These are phyloP conservation scores for Enteromius unitaeniatus DNA, from an alignment of 2,797 vertebrate species.

Conservation along the genomic window DNA sequence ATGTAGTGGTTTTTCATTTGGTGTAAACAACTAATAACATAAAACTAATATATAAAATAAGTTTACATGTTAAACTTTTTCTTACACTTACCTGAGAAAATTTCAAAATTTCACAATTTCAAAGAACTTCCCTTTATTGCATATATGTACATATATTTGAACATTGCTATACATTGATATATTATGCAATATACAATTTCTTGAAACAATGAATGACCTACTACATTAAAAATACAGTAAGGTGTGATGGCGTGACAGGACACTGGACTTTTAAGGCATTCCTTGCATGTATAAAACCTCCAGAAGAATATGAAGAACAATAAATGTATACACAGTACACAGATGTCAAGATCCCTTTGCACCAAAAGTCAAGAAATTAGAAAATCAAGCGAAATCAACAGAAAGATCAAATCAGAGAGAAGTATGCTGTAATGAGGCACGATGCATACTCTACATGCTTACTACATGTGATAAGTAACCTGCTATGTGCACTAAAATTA, in stretches of 20 bases:
- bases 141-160: conserved; percentile 16
- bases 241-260: background rate
- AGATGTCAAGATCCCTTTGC: background rate
- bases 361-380: background rate
- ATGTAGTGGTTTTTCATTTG: background rate
- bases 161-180: conserved; percentile 22
- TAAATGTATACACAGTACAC: conserved; percentile 42
- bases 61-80: background rate
- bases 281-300: background rate
- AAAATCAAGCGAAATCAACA: background rate
- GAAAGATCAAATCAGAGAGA: background rate
- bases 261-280: conserved; percentile 23
- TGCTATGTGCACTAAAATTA: background rate
- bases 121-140: conserved; percentile 46
- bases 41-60: background rate
- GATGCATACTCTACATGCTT: background rate
- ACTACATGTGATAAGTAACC: background rate
- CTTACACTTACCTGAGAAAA: background rate
- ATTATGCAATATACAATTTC: background rate
- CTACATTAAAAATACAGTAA: background rate
- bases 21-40: background rate
- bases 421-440: background rate
- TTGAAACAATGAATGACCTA: conserved; percentile 4
- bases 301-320: conserved; percentile 1
- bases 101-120: too few relatives aligned